These are phyloP conservation scores for Campylomormyrus numenius DNA, from an alignment of 2,113 vertebrate species.

Conservation along the genomic window DNA sequence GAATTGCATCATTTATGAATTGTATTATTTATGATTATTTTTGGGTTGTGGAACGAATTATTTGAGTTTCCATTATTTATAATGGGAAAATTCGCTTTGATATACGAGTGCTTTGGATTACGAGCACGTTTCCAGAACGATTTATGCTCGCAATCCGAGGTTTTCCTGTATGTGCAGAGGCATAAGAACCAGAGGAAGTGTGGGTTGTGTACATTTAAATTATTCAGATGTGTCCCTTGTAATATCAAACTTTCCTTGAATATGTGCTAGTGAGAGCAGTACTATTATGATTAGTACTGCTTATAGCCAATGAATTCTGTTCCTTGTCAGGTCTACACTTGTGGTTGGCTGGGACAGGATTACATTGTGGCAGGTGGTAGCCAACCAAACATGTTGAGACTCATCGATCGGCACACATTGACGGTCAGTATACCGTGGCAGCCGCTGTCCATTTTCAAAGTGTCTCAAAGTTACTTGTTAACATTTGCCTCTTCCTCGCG, in stretches of 20 bases:
- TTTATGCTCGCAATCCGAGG: too few relatives aligned
- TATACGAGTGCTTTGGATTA: too few relatives aligned
- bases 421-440: slow-evolving; percentile 31
- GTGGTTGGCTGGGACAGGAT: slow-evolving; percentile 43
- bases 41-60: too few relatives aligned
- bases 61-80: too few relatives aligned
- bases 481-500: neutral
- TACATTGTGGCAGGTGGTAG: slow-evolving; percentile 47
- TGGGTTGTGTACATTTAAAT: neutral
- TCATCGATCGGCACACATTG: slow-evolving; percentile 41
- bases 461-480: neutral
- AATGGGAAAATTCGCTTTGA: too few relatives aligned
- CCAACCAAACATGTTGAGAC: slow-evolving; percentile 40
- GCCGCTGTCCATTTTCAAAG: neutral
- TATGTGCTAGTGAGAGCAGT: neutral
- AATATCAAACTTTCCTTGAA: neutral
- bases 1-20: too few relatives aligned
- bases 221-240: neutral
- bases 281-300: neutral
- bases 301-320: neutral
- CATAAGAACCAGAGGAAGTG: neutral
- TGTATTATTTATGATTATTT: too few relatives aligned
- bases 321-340: slow-evolving; percentile 45
- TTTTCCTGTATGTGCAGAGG: neutral
- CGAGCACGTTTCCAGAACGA: too few relatives aligned